Conservation (phyloP, 2,797 vertebrate species). For the Vespertilio murinus region DNA sequence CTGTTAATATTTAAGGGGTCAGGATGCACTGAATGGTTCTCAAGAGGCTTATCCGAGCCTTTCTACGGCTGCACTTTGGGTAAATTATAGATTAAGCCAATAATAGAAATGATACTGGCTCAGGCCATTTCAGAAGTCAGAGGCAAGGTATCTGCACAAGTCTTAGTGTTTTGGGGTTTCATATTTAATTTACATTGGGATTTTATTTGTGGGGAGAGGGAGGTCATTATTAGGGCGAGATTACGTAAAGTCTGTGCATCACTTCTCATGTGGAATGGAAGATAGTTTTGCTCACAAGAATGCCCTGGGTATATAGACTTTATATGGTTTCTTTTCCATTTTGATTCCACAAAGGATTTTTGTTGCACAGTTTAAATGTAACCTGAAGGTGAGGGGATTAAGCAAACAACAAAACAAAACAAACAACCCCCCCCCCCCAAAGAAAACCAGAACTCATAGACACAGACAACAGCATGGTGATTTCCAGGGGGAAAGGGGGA, state of each 20-base stretch:
- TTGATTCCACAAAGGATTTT: slow-evolving; percentile 21
- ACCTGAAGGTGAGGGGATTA: neutral
- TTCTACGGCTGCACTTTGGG: neutral
- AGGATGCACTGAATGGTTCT: neutral
- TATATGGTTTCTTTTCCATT: neutral
- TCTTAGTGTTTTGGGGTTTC: neutral
- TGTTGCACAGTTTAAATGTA: slow-evolving; percentile 34
- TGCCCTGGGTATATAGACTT: neutral
- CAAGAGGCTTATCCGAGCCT: neutral
- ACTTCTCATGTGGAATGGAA: slow-evolving; percentile 3
- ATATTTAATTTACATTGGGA: slow-evolving; percentile 20
- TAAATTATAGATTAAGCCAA: neutral
- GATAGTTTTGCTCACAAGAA: neutral
- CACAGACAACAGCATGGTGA: neutral
- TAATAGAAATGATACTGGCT: neutral
- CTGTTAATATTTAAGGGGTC: neutral
- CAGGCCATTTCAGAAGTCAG: neutral
- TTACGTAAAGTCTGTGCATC: neutral
- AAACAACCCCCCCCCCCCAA: neutral
- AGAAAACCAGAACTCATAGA: neutral
- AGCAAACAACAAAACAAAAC: neutral
- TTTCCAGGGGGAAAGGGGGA: neutral
- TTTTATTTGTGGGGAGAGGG: neutral
- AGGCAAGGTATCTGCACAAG: neutral
- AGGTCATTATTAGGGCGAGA: neutral